Percentiles rank a stretch among this genome's conserved stretches.
Evolutionary conservation across 2,888 invertebrate genomes (phyloP).

Genomic region (Andrena hattorfiana): DNA sequence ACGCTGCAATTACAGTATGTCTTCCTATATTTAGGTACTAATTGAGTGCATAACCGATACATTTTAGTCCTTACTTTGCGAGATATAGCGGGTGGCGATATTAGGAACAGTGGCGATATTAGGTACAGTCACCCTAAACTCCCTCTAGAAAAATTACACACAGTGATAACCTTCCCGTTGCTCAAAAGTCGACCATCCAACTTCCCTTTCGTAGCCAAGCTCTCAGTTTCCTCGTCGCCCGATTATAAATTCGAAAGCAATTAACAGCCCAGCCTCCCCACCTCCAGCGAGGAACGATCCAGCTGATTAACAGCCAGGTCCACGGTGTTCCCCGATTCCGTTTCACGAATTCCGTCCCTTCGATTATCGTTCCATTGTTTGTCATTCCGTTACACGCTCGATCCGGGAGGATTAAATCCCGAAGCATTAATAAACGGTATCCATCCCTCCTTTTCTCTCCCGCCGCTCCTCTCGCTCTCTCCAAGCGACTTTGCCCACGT

Average conservation of each 20-base stretch:
- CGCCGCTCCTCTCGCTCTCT: conserved; percentile 7
- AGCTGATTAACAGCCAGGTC: conserved; percentile 32
- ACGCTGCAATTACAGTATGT: no score
- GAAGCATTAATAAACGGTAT: conserved; percentile 60
- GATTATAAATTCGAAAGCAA: conserved; percentile 26
- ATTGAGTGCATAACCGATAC: no score
- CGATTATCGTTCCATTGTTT: conserved; percentile 60
- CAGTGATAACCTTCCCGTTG: background rate
- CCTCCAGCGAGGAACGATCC: background rate
- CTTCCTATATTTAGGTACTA: no score
- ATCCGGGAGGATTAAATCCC: conserved; percentile 59
- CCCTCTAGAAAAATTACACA: no score
- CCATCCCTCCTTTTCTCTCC: conserved; percentile 14
- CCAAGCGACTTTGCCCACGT: conserved; percentile 16
- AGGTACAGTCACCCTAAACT: no score
- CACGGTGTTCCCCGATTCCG: conserved; percentile 31
- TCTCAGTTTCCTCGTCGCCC: background rate
- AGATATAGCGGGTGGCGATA: no score
- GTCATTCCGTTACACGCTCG: conserved; percentile 60
- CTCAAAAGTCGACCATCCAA: background rate
- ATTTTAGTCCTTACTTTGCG: no score
- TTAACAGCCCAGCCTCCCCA: conserved; percentile 3
- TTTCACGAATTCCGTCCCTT: conserved; percentile 49
- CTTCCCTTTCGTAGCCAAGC: background rate
- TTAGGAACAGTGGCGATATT: no score